Base-by-base conservation (phyloP, 1,140 invertebrate genomes). In the Caenorhabditis latens region DNA sequence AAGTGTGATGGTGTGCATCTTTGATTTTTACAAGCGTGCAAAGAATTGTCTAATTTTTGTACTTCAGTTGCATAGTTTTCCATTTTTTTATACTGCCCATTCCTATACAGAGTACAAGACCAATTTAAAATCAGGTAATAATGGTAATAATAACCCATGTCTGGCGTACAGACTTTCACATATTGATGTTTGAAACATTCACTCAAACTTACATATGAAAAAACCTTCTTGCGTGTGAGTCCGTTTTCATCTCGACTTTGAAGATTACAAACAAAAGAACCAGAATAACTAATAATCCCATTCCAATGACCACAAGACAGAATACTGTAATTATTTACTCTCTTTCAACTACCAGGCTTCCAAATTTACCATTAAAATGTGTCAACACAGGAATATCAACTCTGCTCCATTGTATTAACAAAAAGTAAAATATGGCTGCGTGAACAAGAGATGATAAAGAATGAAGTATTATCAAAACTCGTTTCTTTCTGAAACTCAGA, bases 341-440 rank as follows among this genome's bases (percentile, higher is more conserved):
- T 46, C 16, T 32, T 6, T 8, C n/a, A 32, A 16, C 14, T 32
- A 8, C 2, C 1, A 16, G 14, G 19, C 19, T 71, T 4, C 3
- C 2, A 71, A 5, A 14, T 46, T 53, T 14, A 79, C 71, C 24
- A n/a, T 79, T 46, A 50, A 79, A 79, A 79, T 79, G 43, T 5
- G 71, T 50, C 5, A 50, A 2, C 0, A 50, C n/a, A 6, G 46
- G 21, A 50, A 50, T 79, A 50, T 79, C 71, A 9, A 50, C 71
- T 21, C 24, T 48, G n/a, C 71, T 79, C 71, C 71, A 79, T 50
- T 79, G 46, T 9, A 79, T 46, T 19, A 79, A 50, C 4, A 79
- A 9, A n/a, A 79, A 79, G 19, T 79, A 79, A 14, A 79, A 79
- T 5, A 79, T 50, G 21, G 19, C 71, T 7, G 53, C 46, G n/a